A percentile compares a stretch with the other conserved stretches of the same genome.
Evolutionary conservation across 2,888 invertebrate species (phyloP).

Genomic region (Pachycephus smyrnensis): DNA sequence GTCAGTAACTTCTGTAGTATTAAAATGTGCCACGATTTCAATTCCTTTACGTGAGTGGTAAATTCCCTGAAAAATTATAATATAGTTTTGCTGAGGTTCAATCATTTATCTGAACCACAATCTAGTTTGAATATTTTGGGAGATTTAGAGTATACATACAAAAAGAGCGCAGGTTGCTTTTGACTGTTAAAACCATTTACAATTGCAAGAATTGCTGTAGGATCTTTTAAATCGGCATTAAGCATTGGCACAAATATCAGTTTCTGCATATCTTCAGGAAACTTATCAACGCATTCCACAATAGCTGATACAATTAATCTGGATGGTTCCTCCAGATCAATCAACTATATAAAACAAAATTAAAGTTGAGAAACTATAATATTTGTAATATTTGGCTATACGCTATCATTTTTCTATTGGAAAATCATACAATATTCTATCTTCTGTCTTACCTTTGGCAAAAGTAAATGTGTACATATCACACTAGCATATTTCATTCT

Average conservation of each 20-base stretch:
- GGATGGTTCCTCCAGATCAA: constrained; percentile 40
- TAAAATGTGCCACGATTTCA: constrained; percentile 54
- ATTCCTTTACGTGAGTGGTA: constrained; percentile 39
- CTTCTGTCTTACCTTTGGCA: constrained; percentile 43
- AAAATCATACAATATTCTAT: not conserved
- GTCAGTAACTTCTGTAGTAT: constrained; percentile 41
- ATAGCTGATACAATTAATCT: constrained; percentile 42
- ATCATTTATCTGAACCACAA: not conserved
- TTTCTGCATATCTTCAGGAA: constrained; percentile 52
- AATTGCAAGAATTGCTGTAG: constrained; percentile 30
- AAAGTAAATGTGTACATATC: constrained; percentile 45
- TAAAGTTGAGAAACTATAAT: not conserved
- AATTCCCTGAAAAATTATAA: constrained; percentile 46
- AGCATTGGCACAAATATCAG: constrained; percentile 48
- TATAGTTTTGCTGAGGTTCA: not conserved
- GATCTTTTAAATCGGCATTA: constrained; percentile 47
- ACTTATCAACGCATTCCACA: constrained; percentile 41
- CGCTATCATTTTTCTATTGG: not conserved
- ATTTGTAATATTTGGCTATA: not conserved
- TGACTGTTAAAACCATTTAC: constrained; percentile 30
- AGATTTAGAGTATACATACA: constrained; percentile 30
- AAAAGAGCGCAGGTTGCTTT: constrained; percentile 30
- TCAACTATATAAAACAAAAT: constrained; percentile 36
- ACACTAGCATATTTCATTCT: constrained; percentile 41
- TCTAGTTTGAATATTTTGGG: not conserved